Percentiles rank a stretch among this genome's conserved stretches.
Evolutionary conservation across 92 coral and sea anemone species (phyloP).

Genomic region (Muricea muricata): DNA sequence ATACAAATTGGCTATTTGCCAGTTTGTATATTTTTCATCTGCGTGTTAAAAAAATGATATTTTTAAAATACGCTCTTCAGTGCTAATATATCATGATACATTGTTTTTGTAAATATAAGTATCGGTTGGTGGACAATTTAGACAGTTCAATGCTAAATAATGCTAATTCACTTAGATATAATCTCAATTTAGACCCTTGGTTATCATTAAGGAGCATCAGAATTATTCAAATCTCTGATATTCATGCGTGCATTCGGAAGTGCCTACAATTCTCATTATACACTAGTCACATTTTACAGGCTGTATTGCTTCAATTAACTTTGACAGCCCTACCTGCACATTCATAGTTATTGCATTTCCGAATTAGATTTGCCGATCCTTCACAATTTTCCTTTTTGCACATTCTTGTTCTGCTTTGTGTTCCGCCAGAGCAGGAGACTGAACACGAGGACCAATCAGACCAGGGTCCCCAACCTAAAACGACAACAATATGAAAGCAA

Average conservation of each 20-base stretch:
- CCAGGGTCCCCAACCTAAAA: conserved; percentile 42
- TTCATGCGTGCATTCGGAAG: too few relatives aligned
- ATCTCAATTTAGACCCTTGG: too few relatives aligned
- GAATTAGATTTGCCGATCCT: background rate
- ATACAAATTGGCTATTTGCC: too few relatives aligned
- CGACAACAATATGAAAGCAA: background rate
- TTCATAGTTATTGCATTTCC: conserved; percentile 22
- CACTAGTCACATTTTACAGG: too few relatives aligned
- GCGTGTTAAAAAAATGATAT: background rate
- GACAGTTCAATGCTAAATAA: too few relatives aligned
- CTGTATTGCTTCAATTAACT: background rate
- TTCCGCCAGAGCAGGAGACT: conserved; percentile 34
- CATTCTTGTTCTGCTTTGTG: background rate
- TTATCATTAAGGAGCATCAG: too few relatives aligned
- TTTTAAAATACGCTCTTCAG: background rate
- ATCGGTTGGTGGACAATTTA: background rate
- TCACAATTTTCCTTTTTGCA: background rate
- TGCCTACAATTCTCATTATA: too few relatives aligned
- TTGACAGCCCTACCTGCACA: background rate
- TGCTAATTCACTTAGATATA: too few relatives aligned
- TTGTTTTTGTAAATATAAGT: too few relatives aligned
- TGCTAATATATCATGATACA: too few relatives aligned
- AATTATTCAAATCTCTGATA: too few relatives aligned
- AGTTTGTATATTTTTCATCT: background rate
- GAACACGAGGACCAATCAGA: conserved; percentile 48